These are phyloP conservation scores for Lycodopsis pacificus DNA, from an alignment of 2,797 vertebrate genomes.

Conservation along the genomic window DNA sequence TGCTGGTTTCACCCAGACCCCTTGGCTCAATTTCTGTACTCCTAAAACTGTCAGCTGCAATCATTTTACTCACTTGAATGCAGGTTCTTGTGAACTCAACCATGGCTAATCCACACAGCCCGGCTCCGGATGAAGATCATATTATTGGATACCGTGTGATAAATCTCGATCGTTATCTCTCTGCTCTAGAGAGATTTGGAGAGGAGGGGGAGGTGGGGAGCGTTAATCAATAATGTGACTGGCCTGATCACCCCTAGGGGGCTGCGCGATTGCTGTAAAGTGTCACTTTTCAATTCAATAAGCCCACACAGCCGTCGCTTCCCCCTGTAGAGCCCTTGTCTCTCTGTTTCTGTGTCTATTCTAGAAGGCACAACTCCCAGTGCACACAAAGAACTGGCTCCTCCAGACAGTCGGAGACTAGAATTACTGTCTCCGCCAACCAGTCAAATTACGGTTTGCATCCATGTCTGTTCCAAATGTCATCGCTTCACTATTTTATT, in stretches of 20 bases:
- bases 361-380: slow-evolving; percentile 17
- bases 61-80: slow-evolving; percentile 64
- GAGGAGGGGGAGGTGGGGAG: slow-evolving; percentile 11
- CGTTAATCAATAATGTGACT: slow-evolving; percentile 63
- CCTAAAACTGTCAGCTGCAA: slow-evolving; percentile 54
- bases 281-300: slow-evolving; percentile 61
- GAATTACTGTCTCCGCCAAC: background rate
- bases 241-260: slow-evolving; percentile 53
- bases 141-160: slow-evolving; percentile 62
- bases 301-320: slow-evolving; percentile 32
- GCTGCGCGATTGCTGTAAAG: slow-evolving; percentile 46
- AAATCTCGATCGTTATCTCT: slow-evolving; percentile 64
- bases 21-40: slow-evolving; percentile 44
- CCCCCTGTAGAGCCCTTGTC: slow-evolving; percentile 9
- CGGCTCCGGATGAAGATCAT: slow-evolving; percentile 51
- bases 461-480: background rate
- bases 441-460: background rate
- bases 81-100: slow-evolving; percentile 67
- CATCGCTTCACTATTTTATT: background rate
- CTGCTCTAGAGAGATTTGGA: slow-evolving; percentile 58
- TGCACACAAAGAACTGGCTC: slow-evolving; percentile 24
- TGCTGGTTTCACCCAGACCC: slow-evolving; percentile 48
- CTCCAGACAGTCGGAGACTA: slow-evolving; percentile 7
- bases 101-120: slow-evolving; percentile 64
- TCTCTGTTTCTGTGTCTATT: slow-evolving; percentile 32